Base-by-base conservation (phyloP, 2,888 invertebrate species). In the Sycophila texana region DNA sequence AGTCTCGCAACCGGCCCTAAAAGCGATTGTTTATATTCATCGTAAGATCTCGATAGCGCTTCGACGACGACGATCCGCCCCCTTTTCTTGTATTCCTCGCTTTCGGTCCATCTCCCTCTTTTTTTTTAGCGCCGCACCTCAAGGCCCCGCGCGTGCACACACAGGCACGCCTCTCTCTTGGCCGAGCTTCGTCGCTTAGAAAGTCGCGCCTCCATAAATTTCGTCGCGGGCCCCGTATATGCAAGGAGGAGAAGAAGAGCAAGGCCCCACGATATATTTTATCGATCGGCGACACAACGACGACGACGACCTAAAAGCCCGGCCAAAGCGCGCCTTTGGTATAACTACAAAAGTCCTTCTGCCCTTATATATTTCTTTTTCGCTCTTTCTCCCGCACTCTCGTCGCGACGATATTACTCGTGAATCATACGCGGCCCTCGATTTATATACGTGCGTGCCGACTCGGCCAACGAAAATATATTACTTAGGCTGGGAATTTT, bases 151-250 rank as follows among this genome's bases (percentile, higher is more conserved):
- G 18, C 60, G 22, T 12, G 20, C 22, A 16, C 7, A 7, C 30
- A 30, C n/a, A 26, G 14, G 10, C 26, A 58, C 47, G 49, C 26
- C 60, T 60, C 51, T 72, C 18, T 72, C 26, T 18, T 7, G 57
- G 60, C 39, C 49, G 39, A 51, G 53, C 39, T 39, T 10, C 39
- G 55, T 78, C 74, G 79, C 66, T 79, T 79, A 79, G 74, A 79
- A 79, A 71, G 39, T 75, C 79, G 61, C 72, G 79, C 72, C 75
- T 57, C 75, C 76, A 80, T 80, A 80, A 80, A 80, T 80, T 76
- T 73, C 67, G 75, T 63, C 39, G 16, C 16, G 18, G 58, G 57
- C 57, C 55, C 20, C 20, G 16, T 47, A 57, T 13, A 58, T 47
- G 39, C 66, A 5, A 14, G 2, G 61, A 20, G 63, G 57, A 20